A percentile compares a stretch with the other conserved stretches of the same genome.
Evolutionary conservation across 2,888 invertebrate species (phyloP).

Genomic region (Pherbina coryleti): DNA sequence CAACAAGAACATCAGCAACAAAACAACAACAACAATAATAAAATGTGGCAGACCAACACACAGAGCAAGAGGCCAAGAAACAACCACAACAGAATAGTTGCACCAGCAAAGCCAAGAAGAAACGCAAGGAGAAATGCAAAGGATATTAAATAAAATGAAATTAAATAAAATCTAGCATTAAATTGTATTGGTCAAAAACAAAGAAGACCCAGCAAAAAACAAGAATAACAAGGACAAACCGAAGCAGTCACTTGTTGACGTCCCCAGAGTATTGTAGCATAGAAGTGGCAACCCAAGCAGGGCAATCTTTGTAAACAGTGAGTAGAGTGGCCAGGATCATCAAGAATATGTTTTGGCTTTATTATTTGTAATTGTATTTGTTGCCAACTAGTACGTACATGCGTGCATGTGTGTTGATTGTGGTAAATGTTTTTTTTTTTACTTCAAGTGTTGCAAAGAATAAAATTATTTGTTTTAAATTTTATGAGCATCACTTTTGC

Average conservation of each 20-base stretch:
- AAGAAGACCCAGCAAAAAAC: not conserved
- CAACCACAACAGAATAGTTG: not conserved
- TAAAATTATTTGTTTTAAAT: no score
- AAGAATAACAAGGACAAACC: slow-evolving; percentile 3
- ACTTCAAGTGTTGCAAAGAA: not conserved
- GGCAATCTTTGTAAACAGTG: no score
- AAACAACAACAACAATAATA: slow-evolving; percentile 29
- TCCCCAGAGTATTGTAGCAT: no score
- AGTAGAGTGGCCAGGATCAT: no score
- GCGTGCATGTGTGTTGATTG: slow-evolving; percentile 14
- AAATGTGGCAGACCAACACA: slow-evolving; percentile 22
- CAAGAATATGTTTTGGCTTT: no score
- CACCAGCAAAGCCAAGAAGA: not conserved
- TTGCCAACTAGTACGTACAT: no score
- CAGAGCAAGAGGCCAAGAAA: slow-evolving; percentile 9
- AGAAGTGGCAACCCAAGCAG: no score
- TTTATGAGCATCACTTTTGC: not conserved
- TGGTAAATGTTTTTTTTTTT: slow-evolving; percentile 8
- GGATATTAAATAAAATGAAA: slow-evolving; percentile 61
- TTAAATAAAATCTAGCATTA: slow-evolving; percentile 60
- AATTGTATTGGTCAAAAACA: slow-evolving; percentile 8
- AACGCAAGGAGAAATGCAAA: slow-evolving; percentile 36
- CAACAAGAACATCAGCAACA: not conserved
- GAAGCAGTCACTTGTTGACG: not conserved
- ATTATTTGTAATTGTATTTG: no score